A percentile compares a stretch with the other conserved stretches of the same genome.
These are phyloP conservation scores for Camponotus fellah DNA, from an alignment of 2,888 invertebrate genomes.

Conservation along the genomic window DNA sequence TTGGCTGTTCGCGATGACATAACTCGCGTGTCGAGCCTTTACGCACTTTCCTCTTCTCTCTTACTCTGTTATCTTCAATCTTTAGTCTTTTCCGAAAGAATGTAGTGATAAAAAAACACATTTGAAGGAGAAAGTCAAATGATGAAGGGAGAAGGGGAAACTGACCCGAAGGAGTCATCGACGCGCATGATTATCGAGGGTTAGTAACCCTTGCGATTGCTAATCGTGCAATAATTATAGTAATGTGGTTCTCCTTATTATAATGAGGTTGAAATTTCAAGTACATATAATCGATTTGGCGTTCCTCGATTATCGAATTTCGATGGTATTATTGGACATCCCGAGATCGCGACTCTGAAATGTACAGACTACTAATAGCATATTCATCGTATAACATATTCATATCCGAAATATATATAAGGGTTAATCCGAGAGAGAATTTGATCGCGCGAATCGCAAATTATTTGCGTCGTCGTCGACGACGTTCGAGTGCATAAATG, in stretches of 20 bases:
- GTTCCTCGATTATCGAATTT: constrained; percentile 12
- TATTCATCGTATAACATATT: no score
- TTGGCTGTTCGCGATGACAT: constrained; percentile 22
- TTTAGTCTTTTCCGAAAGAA: constrained; percentile 8
- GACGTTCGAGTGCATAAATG: constrained; percentile 50
- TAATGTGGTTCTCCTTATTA: not conserved
- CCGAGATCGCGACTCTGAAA: not conserved
- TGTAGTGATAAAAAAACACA: constrained; percentile 1
- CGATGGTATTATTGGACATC: not conserved
- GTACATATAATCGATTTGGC: not conserved
- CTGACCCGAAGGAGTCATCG: constrained; percentile 1
- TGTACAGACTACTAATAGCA: not conserved
- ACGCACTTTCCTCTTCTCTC: not conserved
- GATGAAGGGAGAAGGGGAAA: not conserved
- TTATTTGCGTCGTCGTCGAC: not conserved
- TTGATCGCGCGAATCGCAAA: not conserved
- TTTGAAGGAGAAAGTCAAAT: not conserved
- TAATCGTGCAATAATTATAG: constrained; percentile 18
- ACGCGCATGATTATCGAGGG: not conserved
- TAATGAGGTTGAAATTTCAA: not conserved
- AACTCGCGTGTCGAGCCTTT: constrained; percentile 13
- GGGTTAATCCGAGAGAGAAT: no score
- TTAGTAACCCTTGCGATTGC: constrained; percentile 23
- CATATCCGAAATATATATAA: not conserved
- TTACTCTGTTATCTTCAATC: not conserved